Conservation (phyloP, 2,797 vertebrate species). For the Melanotaenia nigrans region DNA sequence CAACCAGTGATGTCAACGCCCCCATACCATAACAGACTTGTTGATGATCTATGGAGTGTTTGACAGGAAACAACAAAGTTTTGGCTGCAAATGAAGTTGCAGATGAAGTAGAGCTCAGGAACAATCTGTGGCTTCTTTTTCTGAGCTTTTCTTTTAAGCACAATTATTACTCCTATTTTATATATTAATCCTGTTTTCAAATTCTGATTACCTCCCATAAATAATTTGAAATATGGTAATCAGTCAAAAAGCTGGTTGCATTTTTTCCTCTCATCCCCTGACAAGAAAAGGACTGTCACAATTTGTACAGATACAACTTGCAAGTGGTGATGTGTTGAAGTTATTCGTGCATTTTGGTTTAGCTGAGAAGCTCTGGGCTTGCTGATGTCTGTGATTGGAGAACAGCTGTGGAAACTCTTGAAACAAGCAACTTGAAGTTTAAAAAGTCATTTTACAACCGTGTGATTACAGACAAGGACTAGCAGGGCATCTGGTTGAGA, state of each 20-base stretch:
- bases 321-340: constrained; percentile 28
- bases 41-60: constrained; percentile 36
- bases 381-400: constrained; percentile 33
- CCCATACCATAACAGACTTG: constrained; percentile 21
- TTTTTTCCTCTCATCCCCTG: constrained; percentile 59
- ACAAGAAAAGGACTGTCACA: constrained; percentile 26
- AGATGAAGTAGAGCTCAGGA: constrained; percentile 9
- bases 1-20: constrained; percentile 59
- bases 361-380: constrained; percentile 24
- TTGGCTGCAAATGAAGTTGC: constrained; percentile 24
- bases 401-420: constrained; percentile 71
- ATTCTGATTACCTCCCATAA: no score
- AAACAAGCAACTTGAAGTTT: constrained; percentile 62
- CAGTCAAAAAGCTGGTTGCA: constrained; percentile 39
- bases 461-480: constrained; percentile 69
- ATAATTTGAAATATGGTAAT: neutral
- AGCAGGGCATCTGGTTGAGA: constrained; percentile 66
- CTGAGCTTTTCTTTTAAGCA: neutral
- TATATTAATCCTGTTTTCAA: neutral
- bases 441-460: constrained; percentile 69
- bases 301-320: constrained; percentile 36
- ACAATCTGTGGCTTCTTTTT: constrained; percentile 1
- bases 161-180: neutral
- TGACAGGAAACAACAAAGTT: constrained; percentile 30
- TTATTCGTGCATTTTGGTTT: constrained; percentile 42